These are phyloP conservation scores for Pogonognathellus flavescens DNA, from an alignment of 1,140 invertebrate species.

Conservation along the genomic window DNA sequence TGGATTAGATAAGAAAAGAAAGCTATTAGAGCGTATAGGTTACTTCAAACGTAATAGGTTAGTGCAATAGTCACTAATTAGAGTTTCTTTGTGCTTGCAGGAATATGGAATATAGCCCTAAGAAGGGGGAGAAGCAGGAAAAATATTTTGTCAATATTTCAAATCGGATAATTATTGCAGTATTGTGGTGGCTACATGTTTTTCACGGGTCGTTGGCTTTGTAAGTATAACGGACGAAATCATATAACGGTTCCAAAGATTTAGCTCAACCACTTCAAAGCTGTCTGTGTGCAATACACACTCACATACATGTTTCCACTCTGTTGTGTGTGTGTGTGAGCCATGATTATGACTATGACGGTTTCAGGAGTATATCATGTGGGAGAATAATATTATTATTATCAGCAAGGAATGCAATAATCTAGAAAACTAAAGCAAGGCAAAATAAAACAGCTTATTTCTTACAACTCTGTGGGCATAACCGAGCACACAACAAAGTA, in stretches of 20 bases:
- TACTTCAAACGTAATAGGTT: not conserved
- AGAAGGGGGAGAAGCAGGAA: not conserved
- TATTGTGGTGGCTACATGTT: conserved; percentile 32
- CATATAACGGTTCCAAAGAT: conserved; percentile 44
- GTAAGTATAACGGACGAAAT: conserved; percentile 25
- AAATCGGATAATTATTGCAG: conserved; percentile 42
- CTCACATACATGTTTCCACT: not conserved
- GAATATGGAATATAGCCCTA: no score
- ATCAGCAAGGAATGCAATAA: no score
- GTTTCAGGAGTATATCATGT: not conserved
- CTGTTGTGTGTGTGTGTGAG: not conserved
- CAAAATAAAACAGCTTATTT: not conserved
- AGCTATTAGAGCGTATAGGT: conserved; percentile 38
- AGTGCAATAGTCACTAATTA: conserved; percentile 27
- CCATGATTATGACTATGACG: not conserved
- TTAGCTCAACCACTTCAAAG: conserved; percentile 1
- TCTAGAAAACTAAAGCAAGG: not conserved
- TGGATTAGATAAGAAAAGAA: conserved; percentile 13
- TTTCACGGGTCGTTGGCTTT: conserved; percentile 45
- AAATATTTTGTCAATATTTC: conserved; percentile 48
- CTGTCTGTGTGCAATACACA: not conserved
- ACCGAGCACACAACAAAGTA: conserved; percentile 2
- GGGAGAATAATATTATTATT: not conserved
- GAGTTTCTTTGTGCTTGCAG: no score
- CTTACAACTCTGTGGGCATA: not conserved